Base-by-base conservation (phyloP, 2,113 vertebrate species). In the Apodemus speciosus region DNA sequence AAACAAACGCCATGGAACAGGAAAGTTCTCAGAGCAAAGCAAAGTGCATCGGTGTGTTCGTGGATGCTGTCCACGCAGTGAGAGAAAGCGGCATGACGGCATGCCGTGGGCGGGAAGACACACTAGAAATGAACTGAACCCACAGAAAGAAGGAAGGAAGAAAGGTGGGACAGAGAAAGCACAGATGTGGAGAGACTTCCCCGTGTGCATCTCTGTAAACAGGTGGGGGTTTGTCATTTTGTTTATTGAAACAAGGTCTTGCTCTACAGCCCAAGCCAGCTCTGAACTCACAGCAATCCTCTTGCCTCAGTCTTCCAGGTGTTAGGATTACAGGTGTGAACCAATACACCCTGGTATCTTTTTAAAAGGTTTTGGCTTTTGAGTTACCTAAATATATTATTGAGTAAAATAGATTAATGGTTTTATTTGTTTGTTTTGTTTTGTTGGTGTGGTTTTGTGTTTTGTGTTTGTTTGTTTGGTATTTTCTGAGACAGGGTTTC, bases 71-170 rank as follows among this genome's bases (percentile, higher is more conserved):
- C 75, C 81, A 69, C 58, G 16, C 51, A 84, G 5, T 27, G 20
- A 89, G 13, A 23, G 11, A 88, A 90, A 64, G 69, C 86, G 25
- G 66, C 87, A 79, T 15, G 20, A 92, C 64, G 90, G 40, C 60
- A 89, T 88, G 71, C 49, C 66, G 51, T 6, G 8, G 60, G 76
- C 15, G 71, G 35, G 76, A 86, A 94, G 32, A 90, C 10, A 83
- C 92, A 58, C 0, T 77, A 75, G 30, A 88, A 88, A 46, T 90
- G 40, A 92, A 88, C 80, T 76, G 80, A 89, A 84, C 83, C 15
- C 79, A 46, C 0, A 58, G 40, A 64, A 93, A 21, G n/a, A 92
- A 92, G 77, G 13, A 49, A 79, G 60, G 72, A 51, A 46, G 43
- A 6, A 46, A 46, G 43, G 43, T 53, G 40, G 30, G 66, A 85